These are phyloP conservation scores for Medauroidea extradentata DNA, from an alignment of 1,140 invertebrate species.

Conservation along the genomic window DNA sequence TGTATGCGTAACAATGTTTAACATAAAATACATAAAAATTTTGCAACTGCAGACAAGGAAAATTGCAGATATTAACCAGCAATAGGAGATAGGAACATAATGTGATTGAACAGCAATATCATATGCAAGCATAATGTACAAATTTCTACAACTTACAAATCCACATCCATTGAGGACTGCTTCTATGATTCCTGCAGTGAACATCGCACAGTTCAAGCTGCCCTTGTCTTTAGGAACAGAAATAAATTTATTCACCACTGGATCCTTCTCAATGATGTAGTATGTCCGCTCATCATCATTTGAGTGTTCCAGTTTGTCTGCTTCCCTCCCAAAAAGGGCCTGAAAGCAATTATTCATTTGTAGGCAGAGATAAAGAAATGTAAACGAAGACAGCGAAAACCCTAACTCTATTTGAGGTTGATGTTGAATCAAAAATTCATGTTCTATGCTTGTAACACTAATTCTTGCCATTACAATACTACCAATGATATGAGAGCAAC, in stretches of 20 bases:
- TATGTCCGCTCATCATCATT: constrained; percentile 98
- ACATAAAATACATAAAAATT: too few relatives aligned
- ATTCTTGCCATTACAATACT: too few relatives aligned
- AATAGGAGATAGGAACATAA: background rate
- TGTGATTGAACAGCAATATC: background rate
- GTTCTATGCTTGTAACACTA: too few relatives aligned
- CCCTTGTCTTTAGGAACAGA: constrained; percentile 98
- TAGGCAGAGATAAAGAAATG: too few relatives aligned
- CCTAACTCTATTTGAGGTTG: too few relatives aligned
- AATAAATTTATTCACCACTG: constrained; percentile 94
- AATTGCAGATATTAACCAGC: background rate
- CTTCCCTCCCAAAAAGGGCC: constrained; percentile 95
- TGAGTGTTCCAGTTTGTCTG: constrained; percentile 96
- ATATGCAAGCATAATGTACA: background rate
- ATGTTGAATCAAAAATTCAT: too few relatives aligned
- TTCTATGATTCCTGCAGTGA: constrained; percentile 96
- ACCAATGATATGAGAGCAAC: too few relatives aligned
- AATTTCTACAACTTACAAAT: constrained; percentile 83
- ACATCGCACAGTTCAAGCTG: constrained; percentile 96
- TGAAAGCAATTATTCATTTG: constrained; percentile 45
- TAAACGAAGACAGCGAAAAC: too few relatives aligned
- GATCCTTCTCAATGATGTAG: constrained; percentile 98
- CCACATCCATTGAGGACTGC: constrained; percentile 90
- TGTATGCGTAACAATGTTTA: too few relatives aligned
- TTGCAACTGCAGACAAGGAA: background rate